A percentile compares a stretch with the other conserved stretches of the same genome.
Conservation (phyloP, 2,113 vertebrate species). For the Brachirus orientalis region DNA sequence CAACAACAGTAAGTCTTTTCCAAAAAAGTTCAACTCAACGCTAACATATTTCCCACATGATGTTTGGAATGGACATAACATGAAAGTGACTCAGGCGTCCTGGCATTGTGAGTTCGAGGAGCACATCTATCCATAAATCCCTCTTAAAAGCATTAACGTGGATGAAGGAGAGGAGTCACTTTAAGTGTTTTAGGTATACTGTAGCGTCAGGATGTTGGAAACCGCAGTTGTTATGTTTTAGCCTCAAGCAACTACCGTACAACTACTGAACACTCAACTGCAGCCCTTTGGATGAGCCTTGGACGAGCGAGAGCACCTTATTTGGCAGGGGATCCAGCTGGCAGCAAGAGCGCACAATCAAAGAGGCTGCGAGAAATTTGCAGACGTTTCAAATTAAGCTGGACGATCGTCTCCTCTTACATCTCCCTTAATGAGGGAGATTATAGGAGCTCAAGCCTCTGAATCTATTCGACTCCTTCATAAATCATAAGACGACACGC, state of each 20-base stretch:
- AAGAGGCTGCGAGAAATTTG: slow-evolving; percentile 49
- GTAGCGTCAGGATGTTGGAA: too few species aligned
- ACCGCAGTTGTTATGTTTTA: too few species aligned
- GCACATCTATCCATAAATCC: slow-evolving; percentile 3
- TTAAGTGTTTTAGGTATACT: too few species aligned
- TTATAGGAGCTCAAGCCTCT: slow-evolving; percentile 62
- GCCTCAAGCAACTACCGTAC: too few species aligned
- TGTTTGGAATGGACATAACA: slow-evolving; percentile 28
- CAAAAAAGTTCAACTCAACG: too few species aligned
- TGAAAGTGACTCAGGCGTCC: slow-evolving; percentile 33
- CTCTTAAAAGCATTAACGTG: too few species aligned
- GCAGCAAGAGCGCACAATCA: slow-evolving; percentile 27
- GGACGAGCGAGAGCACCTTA: slow-evolving; percentile 27
- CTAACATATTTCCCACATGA: slow-evolving; percentile 19
- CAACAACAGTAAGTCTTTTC: not conserved
- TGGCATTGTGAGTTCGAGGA: slow-evolving; percentile 13
- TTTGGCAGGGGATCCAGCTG: slow-evolving; percentile 23
- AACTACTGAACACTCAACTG: too few species aligned
- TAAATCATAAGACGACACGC: slow-evolving; percentile 69
- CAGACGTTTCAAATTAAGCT: slow-evolving; percentile 61
- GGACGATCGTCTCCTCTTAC: slow-evolving; percentile 63
- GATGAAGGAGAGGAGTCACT: too few species aligned
- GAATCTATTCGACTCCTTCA: slow-evolving; percentile 55
- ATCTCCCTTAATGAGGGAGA: slow-evolving; percentile 66
- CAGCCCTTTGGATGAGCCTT: not conserved